Evolutionary conservation across 1,140 invertebrate species (phyloP).

Genomic region (Cecropterus lyciades): DNA sequence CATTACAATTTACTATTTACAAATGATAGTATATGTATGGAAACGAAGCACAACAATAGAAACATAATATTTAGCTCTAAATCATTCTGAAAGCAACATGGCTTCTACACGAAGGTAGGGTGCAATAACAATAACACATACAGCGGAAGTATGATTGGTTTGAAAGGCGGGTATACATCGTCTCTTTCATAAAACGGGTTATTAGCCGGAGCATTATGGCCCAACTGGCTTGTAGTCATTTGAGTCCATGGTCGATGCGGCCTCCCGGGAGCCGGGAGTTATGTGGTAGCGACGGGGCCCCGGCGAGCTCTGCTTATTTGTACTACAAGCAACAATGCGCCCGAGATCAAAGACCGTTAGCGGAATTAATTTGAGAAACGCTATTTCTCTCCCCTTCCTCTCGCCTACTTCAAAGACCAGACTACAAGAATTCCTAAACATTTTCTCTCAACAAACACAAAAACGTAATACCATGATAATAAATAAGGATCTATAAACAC

Average conservation of each 20-base stretch:
- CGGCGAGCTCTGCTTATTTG: slow-evolving; percentile 26
- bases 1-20: too few relatives aligned
- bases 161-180: slow-evolving; percentile 11
- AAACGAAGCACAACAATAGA: too few relatives aligned
- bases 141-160: slow-evolving; percentile 1
- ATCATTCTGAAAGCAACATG: slow-evolving; percentile 11
- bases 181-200: slow-evolving; percentile 6
- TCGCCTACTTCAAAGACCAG: slow-evolving; percentile 38
- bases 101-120: neutral
- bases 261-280: slow-evolving; percentile 16
- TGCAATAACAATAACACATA: slow-evolving; percentile 25
- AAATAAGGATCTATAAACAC: slow-evolving; percentile 26
- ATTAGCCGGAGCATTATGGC: slow-evolving; percentile 2
- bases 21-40: too few relatives aligned
- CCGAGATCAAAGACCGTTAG: slow-evolving; percentile 59
- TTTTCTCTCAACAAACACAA: slow-evolving; percentile 45
- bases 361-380: slow-evolving; percentile 68
- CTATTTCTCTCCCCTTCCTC: slow-evolving; percentile 48
- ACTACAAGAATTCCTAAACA: slow-evolving; percentile 49
- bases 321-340: slow-evolving; percentile 49
- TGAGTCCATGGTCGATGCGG: slow-evolving; percentile 4
- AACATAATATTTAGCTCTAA: slow-evolving; percentile 32
- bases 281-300: slow-evolving; percentile 18
- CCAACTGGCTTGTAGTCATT: slow-evolving; percentile 23
- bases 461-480: slow-evolving; percentile 43